These are phyloP conservation scores for Nannospalax galili DNA, from an alignment of 2,113 vertebrate genomes.

Conservation along the genomic window DNA sequence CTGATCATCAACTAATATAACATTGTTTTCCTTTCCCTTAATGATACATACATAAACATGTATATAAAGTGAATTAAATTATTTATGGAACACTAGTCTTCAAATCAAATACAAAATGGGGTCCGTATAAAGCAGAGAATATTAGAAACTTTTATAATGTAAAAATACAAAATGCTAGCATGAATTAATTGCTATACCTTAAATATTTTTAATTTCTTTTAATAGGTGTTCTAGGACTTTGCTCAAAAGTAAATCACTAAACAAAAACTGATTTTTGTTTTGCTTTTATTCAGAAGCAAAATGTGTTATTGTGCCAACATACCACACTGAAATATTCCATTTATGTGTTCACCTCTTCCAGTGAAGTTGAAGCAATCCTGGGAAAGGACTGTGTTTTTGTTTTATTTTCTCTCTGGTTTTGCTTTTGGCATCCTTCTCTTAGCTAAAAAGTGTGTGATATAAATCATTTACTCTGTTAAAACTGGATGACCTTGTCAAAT, in stretches of 20 bases:
- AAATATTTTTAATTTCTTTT: too few relatives aligned
- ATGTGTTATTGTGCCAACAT: neutral
- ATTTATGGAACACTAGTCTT: too few relatives aligned
- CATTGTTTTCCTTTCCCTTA: too few relatives aligned
- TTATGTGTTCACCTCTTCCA: neutral
- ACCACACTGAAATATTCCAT: neutral
- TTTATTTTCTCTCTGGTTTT: neutral
- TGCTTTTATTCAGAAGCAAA: neutral
- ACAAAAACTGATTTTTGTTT: neutral
- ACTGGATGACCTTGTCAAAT: neutral
- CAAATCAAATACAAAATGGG: too few relatives aligned
- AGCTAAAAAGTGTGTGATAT: neutral
- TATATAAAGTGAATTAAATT: too few relatives aligned
- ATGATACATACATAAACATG: too few relatives aligned
- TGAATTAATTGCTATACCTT: too few relatives aligned
- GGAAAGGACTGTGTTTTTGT: neutral
- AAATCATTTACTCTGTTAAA: neutral
- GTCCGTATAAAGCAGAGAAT: too few relatives aligned
- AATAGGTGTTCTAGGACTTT: neutral
- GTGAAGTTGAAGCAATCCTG: neutral
- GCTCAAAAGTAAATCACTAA: neutral
- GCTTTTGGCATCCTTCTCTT: neutral
- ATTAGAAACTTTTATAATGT: too few relatives aligned
- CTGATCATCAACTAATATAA: too few relatives aligned
- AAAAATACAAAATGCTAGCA: too few relatives aligned